Base-by-base conservation (phyloP, 1,140 invertebrate genomes). In the Oppia nitens region DNA sequence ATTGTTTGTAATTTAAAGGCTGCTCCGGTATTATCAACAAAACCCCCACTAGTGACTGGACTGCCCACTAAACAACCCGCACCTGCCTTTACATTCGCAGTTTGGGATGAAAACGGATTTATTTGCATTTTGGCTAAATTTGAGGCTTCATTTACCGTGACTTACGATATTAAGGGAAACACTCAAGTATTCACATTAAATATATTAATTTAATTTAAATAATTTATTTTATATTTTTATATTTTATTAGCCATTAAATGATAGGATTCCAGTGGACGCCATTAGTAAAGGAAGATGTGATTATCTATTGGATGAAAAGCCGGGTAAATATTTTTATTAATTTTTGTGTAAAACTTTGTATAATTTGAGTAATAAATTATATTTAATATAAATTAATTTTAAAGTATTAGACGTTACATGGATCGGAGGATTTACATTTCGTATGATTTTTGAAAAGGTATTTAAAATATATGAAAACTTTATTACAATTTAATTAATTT, bases 111-210 rank as follows among this genome's bases (percentile, higher is more conserved):
- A 12, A 54, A 62, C 47, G 62, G 64, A 23, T 66, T 64, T 53
- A 62, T 68, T n/a, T 68, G 67, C 52, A 63, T 68, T 24, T 55
- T 68, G 23, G 67, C 64, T 12, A 68, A 66, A 61, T 64, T 68
- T 29, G 50, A 64, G n/a, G 65, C 65, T 25, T 53, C 59, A 17
- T 66, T 68, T 40, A 63, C 63, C 3, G 66, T 68, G 12, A 63
- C 63, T 2, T 68, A 65, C 48, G 59, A 63, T 4, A 62, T 62
- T 24, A 51, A 47, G 25, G 53, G 29, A 29, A 65, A 64, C 29
- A 51, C 59, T 24, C 61, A 67, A 53, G 65, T 66, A 62, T 57
- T 50, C 32, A 40, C n/a, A n/a, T n/a, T n/a, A n/a, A n/a, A n/a
- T n/a, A 40, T 6, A 40, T 40, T 40, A 40, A 9, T 40, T 40